These are phyloP conservation scores for Lasioglossum lativentre DNA, from an alignment of 2,888 invertebrate species.

Conservation along the genomic window DNA sequence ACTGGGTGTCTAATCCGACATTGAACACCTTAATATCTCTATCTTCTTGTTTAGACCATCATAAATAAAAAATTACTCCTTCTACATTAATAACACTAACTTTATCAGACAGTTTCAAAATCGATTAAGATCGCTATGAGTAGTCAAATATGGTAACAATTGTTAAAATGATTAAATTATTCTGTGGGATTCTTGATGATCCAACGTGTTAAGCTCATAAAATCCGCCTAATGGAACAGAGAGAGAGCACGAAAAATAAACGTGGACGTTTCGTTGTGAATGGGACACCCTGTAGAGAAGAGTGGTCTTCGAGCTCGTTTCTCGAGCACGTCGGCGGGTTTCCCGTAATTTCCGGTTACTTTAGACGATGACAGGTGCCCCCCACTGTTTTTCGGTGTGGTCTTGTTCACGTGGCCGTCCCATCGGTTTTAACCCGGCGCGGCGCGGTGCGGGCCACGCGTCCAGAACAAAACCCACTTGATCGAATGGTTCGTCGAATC, in stretches of 20 bases:
- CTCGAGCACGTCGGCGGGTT: background rate
- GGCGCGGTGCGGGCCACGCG: slow-evolving; percentile 22
- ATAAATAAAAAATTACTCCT: too few relatives aligned
- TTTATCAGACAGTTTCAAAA: too few relatives aligned
- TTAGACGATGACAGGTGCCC: background rate
- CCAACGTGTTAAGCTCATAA: too few relatives aligned
- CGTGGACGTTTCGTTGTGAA: background rate
- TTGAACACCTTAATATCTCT: too few relatives aligned
- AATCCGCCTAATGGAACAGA: too few relatives aligned
- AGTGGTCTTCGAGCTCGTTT: background rate
- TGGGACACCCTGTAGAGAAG: background rate
- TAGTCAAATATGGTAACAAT: too few relatives aligned
- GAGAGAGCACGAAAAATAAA: too few relatives aligned
- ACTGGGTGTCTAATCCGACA: background rate
- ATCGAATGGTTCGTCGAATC: slow-evolving; percentile 53
- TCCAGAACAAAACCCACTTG: slow-evolving; percentile 40
- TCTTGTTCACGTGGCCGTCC: background rate
- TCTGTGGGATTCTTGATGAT: too few relatives aligned
- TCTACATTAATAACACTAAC: too few relatives aligned
- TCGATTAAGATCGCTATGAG: too few relatives aligned
- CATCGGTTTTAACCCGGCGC: slow-evolving; percentile 34
- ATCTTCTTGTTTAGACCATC: too few relatives aligned
- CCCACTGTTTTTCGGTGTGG: slow-evolving; percentile 8
- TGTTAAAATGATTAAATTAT: background rate
- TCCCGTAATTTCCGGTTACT: slow-evolving; percentile 7